Evolutionary conservation across 2,797 vertebrate species (phyloP), one percentile per base, ranked within the genome.

Genomic region (Cyprinodon diabolis): DNA sequence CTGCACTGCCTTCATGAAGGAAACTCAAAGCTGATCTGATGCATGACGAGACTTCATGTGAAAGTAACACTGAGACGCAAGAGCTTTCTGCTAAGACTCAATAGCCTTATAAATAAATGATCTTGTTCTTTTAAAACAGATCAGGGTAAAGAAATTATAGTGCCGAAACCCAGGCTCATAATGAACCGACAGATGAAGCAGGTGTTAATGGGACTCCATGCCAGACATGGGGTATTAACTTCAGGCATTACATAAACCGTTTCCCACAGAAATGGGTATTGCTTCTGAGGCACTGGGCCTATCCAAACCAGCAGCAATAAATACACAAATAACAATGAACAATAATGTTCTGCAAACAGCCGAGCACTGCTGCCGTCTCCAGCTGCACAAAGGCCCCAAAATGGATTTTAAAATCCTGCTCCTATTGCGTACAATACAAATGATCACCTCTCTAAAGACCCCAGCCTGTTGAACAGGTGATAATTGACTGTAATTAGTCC

Each of bases 1-100:
- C 83, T 85, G 87, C 83, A 82, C 82, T 80, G 77, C 63, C 40
- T 69, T 51, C 40, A 55, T 72, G 69, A 69, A 89, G 80, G 81
- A 90, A 88, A 79, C 78, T 72, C 84, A 43, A 84, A 57, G 76
- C 55, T 54, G 40, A 80, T 69, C 58, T 58, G 63, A 75, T 57
- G 54, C 66, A 81, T 23, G 63, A 47, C 57, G 76, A 75, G 55
- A 58, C 48, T 60, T 48, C 49, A 78, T 56, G 58, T 65, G 62
- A 45, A 23, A 65, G 12, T 47, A 45, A 23, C 37, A 21, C 13
- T n/a, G 37, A 19, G 17, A 63, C 17, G 1, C 17, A 19, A 11
- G 37, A 3, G 17, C 37, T 45, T 63, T 45, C 11, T 43, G 37
- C 37, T 1, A 47, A 45, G 37, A 45, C 40, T 45, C 40, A 3